phyloP scores from a whole-genome alignment of 2,888 invertebrate genomes.

The Rhamphomyia laevipes region DNA sequence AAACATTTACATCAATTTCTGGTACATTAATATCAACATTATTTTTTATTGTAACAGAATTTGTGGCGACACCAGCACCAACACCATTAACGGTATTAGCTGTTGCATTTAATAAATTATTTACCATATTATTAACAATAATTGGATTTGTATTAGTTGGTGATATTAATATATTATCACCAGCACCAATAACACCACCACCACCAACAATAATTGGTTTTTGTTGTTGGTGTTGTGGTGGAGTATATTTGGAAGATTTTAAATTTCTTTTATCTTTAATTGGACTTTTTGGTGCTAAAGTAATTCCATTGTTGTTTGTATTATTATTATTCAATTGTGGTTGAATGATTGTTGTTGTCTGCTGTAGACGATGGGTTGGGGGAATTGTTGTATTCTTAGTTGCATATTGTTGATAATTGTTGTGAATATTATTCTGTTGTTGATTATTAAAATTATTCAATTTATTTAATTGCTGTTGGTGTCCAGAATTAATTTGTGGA shows the following conservation, averaged over 20 bases:
- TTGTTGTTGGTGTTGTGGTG: too few relatives aligned
- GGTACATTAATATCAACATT: not conserved
- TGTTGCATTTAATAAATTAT: too few relatives aligned
- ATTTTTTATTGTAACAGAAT: not conserved
- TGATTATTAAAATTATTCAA: not conserved
- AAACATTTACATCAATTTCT: not conserved
- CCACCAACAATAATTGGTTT: too few relatives aligned
- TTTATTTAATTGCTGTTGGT: not conserved
- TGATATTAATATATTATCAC: too few relatives aligned
- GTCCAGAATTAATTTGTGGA: not conserved
- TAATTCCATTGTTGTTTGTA: not conserved
- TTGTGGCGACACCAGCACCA: not conserved
- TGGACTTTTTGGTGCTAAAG: not conserved
- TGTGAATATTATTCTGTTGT: not conserved
- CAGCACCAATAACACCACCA: too few relatives aligned
- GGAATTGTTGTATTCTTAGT: not conserved
- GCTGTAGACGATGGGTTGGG: not conserved
- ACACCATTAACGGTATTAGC: too few relatives aligned
- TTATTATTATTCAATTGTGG: not conserved
- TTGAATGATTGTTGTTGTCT: not conserved
- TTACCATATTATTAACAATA: too few relatives aligned
- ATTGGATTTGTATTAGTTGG: too few relatives aligned
- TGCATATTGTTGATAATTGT: not conserved
- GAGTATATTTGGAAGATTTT: too few relatives aligned
- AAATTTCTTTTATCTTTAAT: not conserved